phyloP scores from a whole-genome alignment of 2,888 invertebrate genomes.

The Sialis lutaria region DNA sequence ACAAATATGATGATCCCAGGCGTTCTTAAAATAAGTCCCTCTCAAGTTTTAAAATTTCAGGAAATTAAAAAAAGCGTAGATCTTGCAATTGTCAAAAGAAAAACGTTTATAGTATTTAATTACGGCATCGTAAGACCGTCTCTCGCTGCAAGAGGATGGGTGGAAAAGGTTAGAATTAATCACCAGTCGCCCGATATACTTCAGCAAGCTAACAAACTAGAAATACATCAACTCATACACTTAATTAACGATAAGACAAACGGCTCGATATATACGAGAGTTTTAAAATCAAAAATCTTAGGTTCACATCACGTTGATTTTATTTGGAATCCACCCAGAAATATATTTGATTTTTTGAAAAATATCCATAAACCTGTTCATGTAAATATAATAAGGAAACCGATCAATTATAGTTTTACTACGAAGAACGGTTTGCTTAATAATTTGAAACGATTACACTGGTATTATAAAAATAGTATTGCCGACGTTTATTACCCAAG shows the following conservation, averaged over 20 bases:
- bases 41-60: conserved; percentile 7
- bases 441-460: conserved; percentile 39
- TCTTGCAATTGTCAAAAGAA: conserved; percentile 29
- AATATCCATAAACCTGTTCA: conserved; percentile 21
- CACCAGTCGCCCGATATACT: conserved; percentile 18
- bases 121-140: conserved; percentile 36
- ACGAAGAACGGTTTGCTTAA: conserved; percentile 33
- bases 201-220: conserved; percentile 15
- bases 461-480: conserved; percentile 40
- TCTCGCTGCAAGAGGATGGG: conserved; percentile 48
- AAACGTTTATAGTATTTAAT: conserved; percentile 38
- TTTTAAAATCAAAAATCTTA: conserved; percentile 40
- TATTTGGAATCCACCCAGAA: conserved; percentile 35
- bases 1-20: no score
- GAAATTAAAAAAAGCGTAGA: conserved; percentile 28
- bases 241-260: conserved; percentile 17
- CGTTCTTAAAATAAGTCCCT: no score
- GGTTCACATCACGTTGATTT: conserved; percentile 46
- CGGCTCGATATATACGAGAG: conserved; percentile 16
- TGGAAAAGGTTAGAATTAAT: conserved; percentile 42
- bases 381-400: conserved; percentile 9
- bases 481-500: conserved; percentile 54
- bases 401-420: conserved; percentile 26
- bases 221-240: conserved; percentile 1
- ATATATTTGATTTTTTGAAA: conserved; percentile 16